These are phyloP conservation scores for Agapornis canus DNA, from an alignment of 2,797 vertebrate species.

Conservation along the genomic window DNA sequence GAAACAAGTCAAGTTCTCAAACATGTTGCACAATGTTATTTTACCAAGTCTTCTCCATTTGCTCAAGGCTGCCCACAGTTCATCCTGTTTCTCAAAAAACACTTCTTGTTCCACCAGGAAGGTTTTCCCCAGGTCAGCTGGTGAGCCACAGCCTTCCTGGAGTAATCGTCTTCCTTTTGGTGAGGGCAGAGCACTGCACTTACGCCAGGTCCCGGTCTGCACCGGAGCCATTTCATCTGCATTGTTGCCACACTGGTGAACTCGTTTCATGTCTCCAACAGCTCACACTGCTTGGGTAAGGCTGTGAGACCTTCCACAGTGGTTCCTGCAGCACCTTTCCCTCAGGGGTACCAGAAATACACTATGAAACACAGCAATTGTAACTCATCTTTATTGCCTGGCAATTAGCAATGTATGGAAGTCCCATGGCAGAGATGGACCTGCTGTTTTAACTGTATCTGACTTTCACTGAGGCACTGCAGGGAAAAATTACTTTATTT, in stretches of 20 bases:
- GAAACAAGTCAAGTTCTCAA: neutral
- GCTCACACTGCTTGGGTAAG: neutral
- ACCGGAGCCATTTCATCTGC: neutral
- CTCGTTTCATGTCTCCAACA: neutral
- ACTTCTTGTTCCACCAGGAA: neutral
- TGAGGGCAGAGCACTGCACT: neutral
- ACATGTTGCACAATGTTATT: neutral
- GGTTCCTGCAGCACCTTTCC: fast-evolving
- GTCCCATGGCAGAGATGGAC: neutral
- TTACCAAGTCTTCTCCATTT: neutral
- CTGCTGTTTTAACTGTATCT: neutral
- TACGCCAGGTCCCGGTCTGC: neutral
- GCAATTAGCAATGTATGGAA: fast-evolving
- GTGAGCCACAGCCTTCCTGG: fast-evolving
- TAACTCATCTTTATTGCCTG: neutral
- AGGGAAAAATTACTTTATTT: neutral
- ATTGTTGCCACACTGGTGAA: neutral
- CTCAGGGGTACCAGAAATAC: neutral
- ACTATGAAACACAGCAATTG: fast-evolving
- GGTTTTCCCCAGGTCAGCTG: neutral
- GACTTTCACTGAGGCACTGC: neutral
- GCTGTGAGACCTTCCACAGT: fast-evolving
- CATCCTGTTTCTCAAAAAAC: neutral
- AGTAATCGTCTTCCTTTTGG: neutral
- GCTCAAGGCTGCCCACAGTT: neutral